Base-by-base conservation (phyloP, 92 coral and sea anemone species). In the Desmophyllum pertusum region DNA sequence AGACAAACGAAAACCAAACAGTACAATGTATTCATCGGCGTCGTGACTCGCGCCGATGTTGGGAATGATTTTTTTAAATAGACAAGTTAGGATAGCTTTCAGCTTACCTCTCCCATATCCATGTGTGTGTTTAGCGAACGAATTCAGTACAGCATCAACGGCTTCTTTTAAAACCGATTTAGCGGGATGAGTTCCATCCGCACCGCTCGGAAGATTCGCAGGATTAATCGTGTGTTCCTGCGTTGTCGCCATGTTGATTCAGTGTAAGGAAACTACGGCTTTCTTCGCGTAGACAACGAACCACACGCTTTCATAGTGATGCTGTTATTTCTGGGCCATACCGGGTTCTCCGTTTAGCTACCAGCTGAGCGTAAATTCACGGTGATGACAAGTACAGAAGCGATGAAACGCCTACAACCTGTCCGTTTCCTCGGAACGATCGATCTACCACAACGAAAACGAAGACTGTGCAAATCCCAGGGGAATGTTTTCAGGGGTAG, bases 91-190 rank as follows among this genome's bases (percentile, higher is more conserved):
- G 50, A 29, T 77, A 30, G 73, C 46, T 52, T 10, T 53, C n/a
- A 68, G 43, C 93, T 52, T 93, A 90, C 98, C 98, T 90, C 91
- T 84, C 11, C 96, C 98, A 87, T 92, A 85, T 3, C 94, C 96
- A 83, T 93, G 96, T 6, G 94, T 93, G 71, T 95, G 98, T 76
- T 95, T 95, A 27, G 98, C 94, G 84, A 93, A 95, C 5, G 98
- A 95, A 73, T 91, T 95, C 64, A 95, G 67, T n/a, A 95, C 98
- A 65, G 98, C 98, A 78, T 95, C 96, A 59, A 95, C 97, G 36
- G 98, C 98, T 89, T 93, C 98, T 89, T 94, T 94, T 35, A 94
- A 82, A 63, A 94, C 98, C 19, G 95, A 91, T 83, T 94, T 94
- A 5, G 89, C 89, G 33, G 92, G 92, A 79, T 89, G 92, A 41